Evolutionary conservation across 2,797 vertebrate species (phyloP), one percentile per base, ranked within the genome.

Genomic region (Parauchenoglanis ngamensis): DNA sequence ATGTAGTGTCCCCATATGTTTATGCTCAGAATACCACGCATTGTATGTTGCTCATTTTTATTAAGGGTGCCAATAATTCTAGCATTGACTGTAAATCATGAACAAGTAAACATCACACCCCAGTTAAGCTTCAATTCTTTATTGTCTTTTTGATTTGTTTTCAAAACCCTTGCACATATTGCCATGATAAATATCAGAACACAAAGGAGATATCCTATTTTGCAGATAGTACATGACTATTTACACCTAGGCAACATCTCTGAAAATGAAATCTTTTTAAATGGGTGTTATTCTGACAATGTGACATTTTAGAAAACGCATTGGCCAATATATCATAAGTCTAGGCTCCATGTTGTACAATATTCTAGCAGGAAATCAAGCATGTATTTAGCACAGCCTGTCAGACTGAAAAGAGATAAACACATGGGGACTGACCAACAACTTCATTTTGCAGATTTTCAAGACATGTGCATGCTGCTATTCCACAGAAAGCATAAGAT

Each of bases 121-220:
- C 85, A 87, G 88, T 91, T 91, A 94, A 92, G 92, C 92, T 93
- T 94, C 91, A 92, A 93, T 90, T 93, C 92, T 95, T 96, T 96
- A 96, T 96, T 96, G 91, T 94, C 91, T 85, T 94, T 93, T 92
- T 90, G 92, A 93, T 90, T 94, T 90, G 93, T 89, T 92, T 83
- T 92, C 91, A 93, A 94, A 95, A 95, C 94, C 93, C 93, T 91
- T 92, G 93, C 88, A 92, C 92, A 93, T 94, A 93, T 93, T 87
- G 70, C 93, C 93, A 94, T 92, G 94, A 94, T 95, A 94, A 95
- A 95, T 95, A 94, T 91, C 90, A 92, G 85, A 91, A 95, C 93
- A 95, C 90, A 90, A 91, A 88, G 88, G 90, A 93, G 93, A 94
- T 94, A 94, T 83, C 89, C 93, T 94, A 94, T 94, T 88, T 92